Evolutionary conservation across 2,797 vertebrate genomes (phyloP), one percentile per base, ranked within the genome.

Genomic region (Poecilia gillii): DNA sequence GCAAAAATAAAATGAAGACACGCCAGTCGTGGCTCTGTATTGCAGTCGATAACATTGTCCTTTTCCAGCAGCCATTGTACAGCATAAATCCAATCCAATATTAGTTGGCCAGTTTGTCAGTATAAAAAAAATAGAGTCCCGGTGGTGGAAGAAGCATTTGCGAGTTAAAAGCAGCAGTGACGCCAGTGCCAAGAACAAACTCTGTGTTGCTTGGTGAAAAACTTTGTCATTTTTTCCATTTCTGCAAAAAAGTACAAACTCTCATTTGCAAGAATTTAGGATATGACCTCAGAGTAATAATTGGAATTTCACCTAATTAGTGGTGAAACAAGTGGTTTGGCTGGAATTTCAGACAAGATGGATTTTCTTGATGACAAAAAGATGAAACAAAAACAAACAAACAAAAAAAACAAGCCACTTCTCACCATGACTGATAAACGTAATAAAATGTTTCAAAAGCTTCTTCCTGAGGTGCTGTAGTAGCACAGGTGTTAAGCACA

Each of bases 91-190:
- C 18, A 51, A 41, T 41, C 7, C 41, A 81, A 84, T 25, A 20
- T 87, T 68, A 49, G 78, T 77, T 79, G 77, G 28, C 46, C 46
- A 72, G 86, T 83, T 72, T 9, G 77, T 73, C 68, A 47, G 80
- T 77, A 70, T 75, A 81, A 88, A 86, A 49, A 75, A 80, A 78
- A 68, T 28, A 57, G 46, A 62, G 47, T 9, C 13, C 8, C 47
- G 13, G 16, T 73, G 53, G 43, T 76, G 53, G n/a, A 83, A 75
- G 68, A 84, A 75, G 25, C n/a, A 4, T 80, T 72, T 39, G 70
- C 36, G 16, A 39, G 73, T 84, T 84, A 83, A 79, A 83, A 75
- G 1, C 18, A 73, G n/a, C 20, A 8, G 36, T 64, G 70, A 77
- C 36, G 76, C 73, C 43, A 43, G 51, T 73, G 31, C 72, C 62